Percentiles rank a stretch among this genome's conserved stretches.
Evolutionary conservation across 2,888 invertebrate genomes (phyloP).

Genomic region (Lepidochrysops patricia): DNA sequence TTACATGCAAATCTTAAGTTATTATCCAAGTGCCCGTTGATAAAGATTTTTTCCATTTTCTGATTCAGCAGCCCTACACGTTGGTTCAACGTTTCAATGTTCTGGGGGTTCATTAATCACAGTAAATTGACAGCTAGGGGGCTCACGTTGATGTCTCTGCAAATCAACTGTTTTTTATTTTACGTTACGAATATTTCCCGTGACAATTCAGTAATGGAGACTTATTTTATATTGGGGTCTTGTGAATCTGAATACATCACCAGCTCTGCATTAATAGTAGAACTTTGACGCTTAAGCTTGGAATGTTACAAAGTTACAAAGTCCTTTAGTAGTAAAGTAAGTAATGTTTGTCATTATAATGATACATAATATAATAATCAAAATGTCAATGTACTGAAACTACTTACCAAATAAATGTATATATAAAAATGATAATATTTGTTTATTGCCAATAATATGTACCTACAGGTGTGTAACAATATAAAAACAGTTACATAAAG

Average conservation of each 20-base stretch:
- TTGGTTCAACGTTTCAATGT: conserved; percentile 71
- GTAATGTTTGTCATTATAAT: no score
- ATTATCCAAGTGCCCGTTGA: not conserved
- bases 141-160: conserved; percentile 44
- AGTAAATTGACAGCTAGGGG: conserved; percentile 66
- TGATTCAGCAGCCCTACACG: conserved; percentile 24
- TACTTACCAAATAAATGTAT: no score
- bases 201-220: conserved; percentile 10
- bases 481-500: no score
- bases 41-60: not conserved
- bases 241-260: not conserved
- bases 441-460: no score
- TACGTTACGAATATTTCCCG: conserved; percentile 28
- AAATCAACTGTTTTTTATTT: conserved; percentile 37
- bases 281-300: no score
- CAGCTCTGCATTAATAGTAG: no score
- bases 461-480: no score
- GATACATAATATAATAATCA: no score
- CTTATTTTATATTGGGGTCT: not conserved
- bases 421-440: no score
- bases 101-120: conserved; percentile 68
- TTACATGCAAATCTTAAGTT: not conserved
- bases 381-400: no score
- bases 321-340: no score
- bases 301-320: no score